phyloP scores from a whole-genome alignment of 2,113 vertebrate species.

The Pachycephala philippinensis region DNA sequence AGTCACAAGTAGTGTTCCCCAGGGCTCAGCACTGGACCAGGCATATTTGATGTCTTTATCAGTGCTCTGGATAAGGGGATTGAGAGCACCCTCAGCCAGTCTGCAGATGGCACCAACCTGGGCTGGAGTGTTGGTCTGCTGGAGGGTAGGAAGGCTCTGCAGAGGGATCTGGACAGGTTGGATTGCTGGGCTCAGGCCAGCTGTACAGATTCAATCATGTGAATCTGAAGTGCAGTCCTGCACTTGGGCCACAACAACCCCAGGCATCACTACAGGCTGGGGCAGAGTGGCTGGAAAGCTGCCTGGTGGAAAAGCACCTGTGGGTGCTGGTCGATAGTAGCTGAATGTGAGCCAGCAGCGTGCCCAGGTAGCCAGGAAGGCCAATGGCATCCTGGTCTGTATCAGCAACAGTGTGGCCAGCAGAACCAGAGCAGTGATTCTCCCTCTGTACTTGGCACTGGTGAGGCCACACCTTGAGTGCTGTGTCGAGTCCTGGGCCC shows the following conservation, averaged over 20 bases:
- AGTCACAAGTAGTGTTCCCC: background rate
- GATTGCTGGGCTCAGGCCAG: background rate
- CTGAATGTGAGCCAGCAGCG: fast-evolving
- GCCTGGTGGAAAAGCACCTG: background rate
- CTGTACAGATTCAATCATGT: background rate
- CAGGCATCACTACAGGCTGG: background rate
- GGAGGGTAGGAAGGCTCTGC: background rate
- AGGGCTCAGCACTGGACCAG: background rate
- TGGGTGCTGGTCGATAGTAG: background rate
- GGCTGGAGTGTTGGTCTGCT: background rate
- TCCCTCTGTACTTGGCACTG: background rate
- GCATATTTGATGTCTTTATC: background rate
- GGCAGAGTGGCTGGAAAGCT: background rate
- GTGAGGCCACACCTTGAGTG: background rate
- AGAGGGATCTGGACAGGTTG: background rate
- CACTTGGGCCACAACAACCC: too few relatives aligned
- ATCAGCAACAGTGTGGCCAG: background rate
- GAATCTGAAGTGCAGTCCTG: background rate
- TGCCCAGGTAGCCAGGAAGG: background rate
- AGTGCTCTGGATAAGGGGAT: background rate
- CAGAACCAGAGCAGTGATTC: background rate
- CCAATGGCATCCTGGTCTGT: background rate
- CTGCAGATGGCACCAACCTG: background rate
- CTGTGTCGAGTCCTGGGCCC: background rate
- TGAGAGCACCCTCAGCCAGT: background rate